phyloP scores from a whole-genome alignment of 2,888 invertebrate species.

The Pyrrhosoma nymphula region DNA sequence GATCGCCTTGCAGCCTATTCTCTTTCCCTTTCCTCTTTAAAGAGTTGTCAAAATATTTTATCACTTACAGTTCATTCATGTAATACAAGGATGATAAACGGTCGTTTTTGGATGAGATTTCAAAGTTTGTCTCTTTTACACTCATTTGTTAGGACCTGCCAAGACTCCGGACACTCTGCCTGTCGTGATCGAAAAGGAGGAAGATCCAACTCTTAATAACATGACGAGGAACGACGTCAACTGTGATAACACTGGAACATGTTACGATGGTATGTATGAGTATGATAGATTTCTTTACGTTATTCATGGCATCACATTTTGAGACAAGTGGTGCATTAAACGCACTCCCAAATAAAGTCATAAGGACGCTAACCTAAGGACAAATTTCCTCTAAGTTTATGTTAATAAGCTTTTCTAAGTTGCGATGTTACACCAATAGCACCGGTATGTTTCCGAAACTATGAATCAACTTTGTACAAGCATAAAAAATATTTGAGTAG shows the following conservation, averaged over 20 bases:
- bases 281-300: not conserved
- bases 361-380: not conserved
- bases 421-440: too few relatives aligned
- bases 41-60: too few relatives aligned
- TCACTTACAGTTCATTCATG: too few relatives aligned
- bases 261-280: constrained; percentile 89
- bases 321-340: not conserved
- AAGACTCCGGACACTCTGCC: constrained; percentile 82
- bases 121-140: not conserved
- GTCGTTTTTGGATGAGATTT: too few relatives aligned
- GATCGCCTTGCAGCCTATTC: too few relatives aligned
- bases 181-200: constrained; percentile 88
- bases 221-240: constrained; percentile 89
- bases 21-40: too few relatives aligned
- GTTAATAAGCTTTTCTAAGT: too few relatives aligned
- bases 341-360: too few relatives aligned
- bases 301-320: not conserved
- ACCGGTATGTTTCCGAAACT: too few relatives aligned
- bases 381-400: constrained; percentile 29
- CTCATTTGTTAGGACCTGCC: not conserved
- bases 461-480: too few relatives aligned
- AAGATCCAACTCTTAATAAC: constrained; percentile 87
- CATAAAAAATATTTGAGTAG: too few relatives aligned
- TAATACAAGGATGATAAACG: too few relatives aligned
- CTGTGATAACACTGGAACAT: constrained; percentile 96